Base-by-base conservation (phyloP, 2,113 vertebrate genomes). In the Heterotis niloticus region DNA sequence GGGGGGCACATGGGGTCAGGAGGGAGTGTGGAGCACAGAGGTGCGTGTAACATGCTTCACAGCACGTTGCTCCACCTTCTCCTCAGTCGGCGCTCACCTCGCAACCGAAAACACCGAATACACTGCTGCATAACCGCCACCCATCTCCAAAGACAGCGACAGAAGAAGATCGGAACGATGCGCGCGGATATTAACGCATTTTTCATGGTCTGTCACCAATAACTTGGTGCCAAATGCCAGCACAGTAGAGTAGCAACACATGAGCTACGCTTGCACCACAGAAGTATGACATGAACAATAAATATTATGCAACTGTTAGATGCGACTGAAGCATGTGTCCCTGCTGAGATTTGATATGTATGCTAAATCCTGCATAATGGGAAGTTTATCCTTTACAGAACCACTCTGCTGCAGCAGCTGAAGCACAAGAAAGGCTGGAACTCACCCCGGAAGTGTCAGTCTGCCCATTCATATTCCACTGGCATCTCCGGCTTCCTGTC, bases 361-460 rank as follows among this genome's bases (percentile, higher is more conserved):
- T 44, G 34, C 34, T 7, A 44, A 44, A 44, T n/a, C 34, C 34
- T 44, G 34, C 34, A 44, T 7, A 4, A 44, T 26, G 54, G n/a
- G 12, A 69, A 57, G 29, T 59, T n/a, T 24, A 69, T 10, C 26
- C 29, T 24, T 64, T 57, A 16, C 26, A 10, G 34, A 44, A 44
- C 3, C 34, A 18, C 23, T 26, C 34, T 10, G n/a, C 13, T 10
- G 54, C 23, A 4, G 26, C 29, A 24, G 52, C 14, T 4, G 54
- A 59, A 78, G 64, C 56, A 23, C 54, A n/a, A 78, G 17, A 34
- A 56, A 69, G 24, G 26, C 18, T 51, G 64, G 52, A 78, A 78
- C 76, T 78, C 59, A 78, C 76, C 76, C n/a, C 17, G 52, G 52
- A 69, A 67, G n/a, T 52, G 26, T 78, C 76, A 78, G 24, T 69